Percentiles rank a stretch among this genome's conserved stretches.
Evolutionary conservation across 1,140 invertebrate species (phyloP).

Genomic region (Doryteuthis pealeii): DNA sequence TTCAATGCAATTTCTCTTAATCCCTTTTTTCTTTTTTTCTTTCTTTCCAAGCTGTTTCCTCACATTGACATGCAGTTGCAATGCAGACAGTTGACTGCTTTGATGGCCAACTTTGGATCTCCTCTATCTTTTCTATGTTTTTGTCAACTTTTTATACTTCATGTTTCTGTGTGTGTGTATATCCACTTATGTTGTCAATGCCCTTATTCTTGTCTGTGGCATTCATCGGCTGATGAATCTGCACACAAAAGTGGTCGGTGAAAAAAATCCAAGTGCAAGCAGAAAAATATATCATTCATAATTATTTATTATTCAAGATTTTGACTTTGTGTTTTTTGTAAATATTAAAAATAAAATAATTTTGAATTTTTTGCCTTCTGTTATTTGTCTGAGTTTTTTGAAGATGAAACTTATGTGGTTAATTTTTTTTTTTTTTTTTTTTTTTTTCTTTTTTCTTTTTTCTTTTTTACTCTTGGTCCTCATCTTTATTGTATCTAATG

Average conservation of each 20-base stretch:
- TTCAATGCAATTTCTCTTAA: no score
- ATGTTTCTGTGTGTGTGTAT: slow-evolving; percentile 82
- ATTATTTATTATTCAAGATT: no score
- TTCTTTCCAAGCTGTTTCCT: slow-evolving; percentile 65
- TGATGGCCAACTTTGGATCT: slow-evolving; percentile 60
- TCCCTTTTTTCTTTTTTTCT: background rate
- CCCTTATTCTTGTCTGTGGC: slow-evolving; percentile 58
- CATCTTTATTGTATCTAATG: no score
- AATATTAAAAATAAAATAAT: no score
- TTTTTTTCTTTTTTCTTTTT: no score
- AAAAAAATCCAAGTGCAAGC: slow-evolving; percentile 20
- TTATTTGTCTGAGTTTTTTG: no score
- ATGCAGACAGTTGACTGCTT: slow-evolving; percentile 62
- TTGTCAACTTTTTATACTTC: slow-evolving; percentile 73
- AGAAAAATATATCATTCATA: no score
- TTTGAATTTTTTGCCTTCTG: no score
- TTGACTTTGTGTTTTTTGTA: no score
- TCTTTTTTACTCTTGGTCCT: no score
- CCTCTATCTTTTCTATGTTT: slow-evolving; percentile 76
- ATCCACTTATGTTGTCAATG: slow-evolving; percentile 75
- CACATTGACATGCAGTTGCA: slow-evolving; percentile 59
- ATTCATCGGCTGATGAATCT: slow-evolving; percentile 20
- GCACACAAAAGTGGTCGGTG: slow-evolving; percentile 1
- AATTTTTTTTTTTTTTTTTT: no score
- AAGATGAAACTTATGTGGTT: no score